Base-by-base conservation (phyloP, 2,113 vertebrate genomes). In the Siniperca knerii region DNA sequence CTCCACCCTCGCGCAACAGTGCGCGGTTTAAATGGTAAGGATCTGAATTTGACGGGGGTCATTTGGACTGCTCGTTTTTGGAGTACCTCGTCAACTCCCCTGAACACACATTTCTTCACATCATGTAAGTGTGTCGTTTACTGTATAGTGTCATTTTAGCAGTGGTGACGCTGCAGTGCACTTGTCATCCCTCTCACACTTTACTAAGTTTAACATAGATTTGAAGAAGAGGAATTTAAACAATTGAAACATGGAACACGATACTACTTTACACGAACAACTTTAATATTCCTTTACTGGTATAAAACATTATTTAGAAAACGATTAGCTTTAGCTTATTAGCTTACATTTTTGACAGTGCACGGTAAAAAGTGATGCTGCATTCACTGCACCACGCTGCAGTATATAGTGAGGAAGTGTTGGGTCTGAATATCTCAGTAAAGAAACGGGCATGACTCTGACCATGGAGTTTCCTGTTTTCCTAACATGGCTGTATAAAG, bases 51-150 rank as follows among this genome's bases (percentile, higher is more conserved):
- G 57, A 83, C 90, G 65, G 83, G 93, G 90, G 87, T 93, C 94
- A 94, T 95, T 95, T 94, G 96, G 96, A 95, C 94, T 91, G 93
- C 92, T 93, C 85, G 86, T 91, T 88, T 94, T 90, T 92, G 94
- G 94, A 96, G 93, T 94, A 94, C 91, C 90, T 94, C 86, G 69
- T 92, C 90, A 77, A 70, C 66, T 75, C 67, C 85, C 65, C 66
- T 57, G 64, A 78, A 70, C 83, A 73, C 58, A 35, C 0, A 4
- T 67, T 89, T 83, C 73, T 82, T 66, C 81, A 62, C 42, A 10
- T 40, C 60, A 64, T 93, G 94, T 95, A 48, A 95, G 95, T 95
- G 89, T 80, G 1, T 1, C 2, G 0, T 18, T 68, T 33, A 13
- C 21, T 57, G 8, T 5, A 0, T 4, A 33, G 55, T 1, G 8